Base-by-base conservation (phyloP, 2,888 invertebrate genomes). In the Dinocampus coccinellae region DNA sequence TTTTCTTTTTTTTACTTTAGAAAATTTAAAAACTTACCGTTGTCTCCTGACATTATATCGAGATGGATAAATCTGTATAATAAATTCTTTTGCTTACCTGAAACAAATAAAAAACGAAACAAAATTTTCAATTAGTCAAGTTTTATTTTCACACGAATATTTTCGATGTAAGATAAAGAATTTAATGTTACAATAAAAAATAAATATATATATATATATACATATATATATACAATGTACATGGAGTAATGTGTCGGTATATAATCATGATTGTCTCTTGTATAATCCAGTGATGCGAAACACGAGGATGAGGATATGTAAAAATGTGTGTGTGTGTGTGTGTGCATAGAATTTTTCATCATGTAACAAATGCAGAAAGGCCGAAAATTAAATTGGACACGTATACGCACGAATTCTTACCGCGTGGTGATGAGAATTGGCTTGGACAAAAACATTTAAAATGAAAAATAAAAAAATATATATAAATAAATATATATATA, bases 341-440 rank as follows among this genome's bases (percentile, higher is more conserved):
- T 20, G 16, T 6, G 16, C 16, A 47, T n/a, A 47, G 9, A 69
- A 72, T 36, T 63, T 74, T 55, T 76, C 73, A 62, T 47, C 47
- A 47, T 72, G 68, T 65, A 75, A 73, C 73, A 68, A 72, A 73
- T 58, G 73, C 69, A 69, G 76, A 76, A 76, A 73, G 76, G 74
- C 69, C 64, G 76, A 79, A 79, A 78, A 78, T 76, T 76, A 61
- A 62, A 70, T 70, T 70, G 57, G 69, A 73, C 74, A 58, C 60
- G 20, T 26, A 47, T 63, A 47, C 47, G 20, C 47, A 47, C 20
- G 47, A 47, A 47, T 16, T 47, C n/a, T 47, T 7, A 47, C 47
- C 20, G 16, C 16, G 16, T 47, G 47, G 16, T 47, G 47, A 47
- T n/a, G n/a, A 16, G 47, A 20, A 47, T 47, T 47, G 47, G 47